A percentile compares a stretch with the other conserved stretches of the same genome.
Evolutionary conservation across 2,113 vertebrate species (phyloP).

Genomic region (Brachyhypopomus gauderio): DNA sequence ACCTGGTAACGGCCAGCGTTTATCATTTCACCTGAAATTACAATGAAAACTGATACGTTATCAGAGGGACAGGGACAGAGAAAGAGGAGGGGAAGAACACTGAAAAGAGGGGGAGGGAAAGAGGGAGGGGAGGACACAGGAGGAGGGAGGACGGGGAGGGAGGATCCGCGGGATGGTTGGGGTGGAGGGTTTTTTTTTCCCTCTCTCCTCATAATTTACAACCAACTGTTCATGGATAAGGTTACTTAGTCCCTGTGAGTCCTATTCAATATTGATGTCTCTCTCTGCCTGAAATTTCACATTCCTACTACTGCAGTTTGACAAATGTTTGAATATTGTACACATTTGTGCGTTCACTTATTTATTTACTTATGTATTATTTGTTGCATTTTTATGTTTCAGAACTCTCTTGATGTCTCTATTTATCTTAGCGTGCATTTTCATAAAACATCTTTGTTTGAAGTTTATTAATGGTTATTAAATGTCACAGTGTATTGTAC

Average conservation of each 20-base stretch:
- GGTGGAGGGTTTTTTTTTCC: slow-evolving; percentile 53
- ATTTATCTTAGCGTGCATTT: not conserved
- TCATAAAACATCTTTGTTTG: not conserved
- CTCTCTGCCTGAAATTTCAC: not conserved
- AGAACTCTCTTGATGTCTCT: not conserved
- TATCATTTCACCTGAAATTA: slow-evolving; percentile 86
- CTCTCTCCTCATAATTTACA: slow-evolving; percentile 46
- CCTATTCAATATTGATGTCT: slow-evolving; percentile 47
- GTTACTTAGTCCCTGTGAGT: slow-evolving; percentile 54
- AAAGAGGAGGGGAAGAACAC: slow-evolving; percentile 37
- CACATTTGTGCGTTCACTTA: not conserved
- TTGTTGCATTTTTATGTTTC: not conserved
- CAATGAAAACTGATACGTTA: slow-evolving; percentile 85
- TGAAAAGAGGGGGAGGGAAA: slow-evolving; percentile 55
- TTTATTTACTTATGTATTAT: not conserved
- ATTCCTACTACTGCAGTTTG: not conserved
- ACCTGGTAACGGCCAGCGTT: slow-evolving; percentile 82
- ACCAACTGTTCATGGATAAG: slow-evolving; percentile 61
- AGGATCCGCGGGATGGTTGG: slow-evolving; percentile 47
- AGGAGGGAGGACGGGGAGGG: slow-evolving; percentile 54
- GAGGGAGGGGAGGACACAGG: slow-evolving; percentile 61
- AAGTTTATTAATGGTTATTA: slow-evolving; percentile 26
- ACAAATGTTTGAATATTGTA: not conserved
- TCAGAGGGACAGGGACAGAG: slow-evolving; percentile 69
- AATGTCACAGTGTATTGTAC: slow-evolving; percentile 10